These are phyloP conservation scores for Abrostola tripartita DNA, from an alignment of 2,888 invertebrate species.

Conservation along the genomic window DNA sequence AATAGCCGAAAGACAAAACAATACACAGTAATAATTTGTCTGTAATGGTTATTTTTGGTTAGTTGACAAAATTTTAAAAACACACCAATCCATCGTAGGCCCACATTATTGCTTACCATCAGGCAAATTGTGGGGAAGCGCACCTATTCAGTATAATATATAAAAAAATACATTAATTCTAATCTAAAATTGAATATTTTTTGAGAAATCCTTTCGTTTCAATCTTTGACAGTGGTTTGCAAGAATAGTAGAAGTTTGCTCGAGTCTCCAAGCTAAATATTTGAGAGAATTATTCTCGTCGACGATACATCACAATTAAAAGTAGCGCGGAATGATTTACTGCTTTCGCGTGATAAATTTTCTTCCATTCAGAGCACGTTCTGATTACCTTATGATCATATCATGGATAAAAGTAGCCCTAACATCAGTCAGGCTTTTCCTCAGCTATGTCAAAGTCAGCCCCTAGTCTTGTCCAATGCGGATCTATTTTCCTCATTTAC, in stretches of 20 bases:
- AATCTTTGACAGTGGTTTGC: conserved; percentile 22
- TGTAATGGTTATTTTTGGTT: no score
- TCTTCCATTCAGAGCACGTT: conserved; percentile 3
- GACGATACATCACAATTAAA: conserved; percentile 45
- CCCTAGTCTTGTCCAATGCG: not conserved
- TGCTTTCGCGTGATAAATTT: conserved; percentile 7
- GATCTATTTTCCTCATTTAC: no score
- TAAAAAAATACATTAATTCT: no score
- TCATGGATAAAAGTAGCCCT: not conserved
- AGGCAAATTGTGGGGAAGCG: no score
- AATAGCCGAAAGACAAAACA: not conserved
- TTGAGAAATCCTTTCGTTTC: not conserved
- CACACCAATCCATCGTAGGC: no score
- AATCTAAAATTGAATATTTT: not conserved
- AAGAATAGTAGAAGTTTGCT: conserved; percentile 22
- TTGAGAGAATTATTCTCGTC: conserved; percentile 34
- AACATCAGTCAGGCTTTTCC: not conserved
- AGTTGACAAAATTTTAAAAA: no score
- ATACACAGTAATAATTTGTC: no score
- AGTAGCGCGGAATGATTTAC: conserved; percentile 25
- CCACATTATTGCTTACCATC: no score
- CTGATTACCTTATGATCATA: not conserved
- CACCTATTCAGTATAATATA: no score
- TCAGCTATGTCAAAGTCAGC: not conserved
- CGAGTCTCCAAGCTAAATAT: conserved; percentile 31